Percentiles rank a stretch among this genome's conserved stretches.
These are phyloP conservation scores for Biston stratarius DNA, from an alignment of 2,888 invertebrate genomes.

Conservation along the genomic window DNA sequence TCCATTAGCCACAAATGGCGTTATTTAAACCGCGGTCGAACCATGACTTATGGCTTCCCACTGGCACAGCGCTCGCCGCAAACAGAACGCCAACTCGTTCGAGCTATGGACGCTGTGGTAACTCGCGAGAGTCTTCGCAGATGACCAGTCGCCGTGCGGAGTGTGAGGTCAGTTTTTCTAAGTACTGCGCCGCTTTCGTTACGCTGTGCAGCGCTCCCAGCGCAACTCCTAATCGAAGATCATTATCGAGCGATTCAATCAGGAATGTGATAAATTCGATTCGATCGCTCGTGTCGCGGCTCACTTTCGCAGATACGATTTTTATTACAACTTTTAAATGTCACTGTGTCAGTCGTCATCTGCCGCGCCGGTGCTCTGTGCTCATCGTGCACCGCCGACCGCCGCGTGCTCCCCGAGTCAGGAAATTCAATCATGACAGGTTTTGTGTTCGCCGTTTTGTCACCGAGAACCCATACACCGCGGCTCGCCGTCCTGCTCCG, in stretches of 20 bases:
- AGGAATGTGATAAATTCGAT: slow-evolving; percentile 77
- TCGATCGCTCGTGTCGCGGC: slow-evolving; percentile 59
- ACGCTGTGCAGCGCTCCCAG: not conserved
- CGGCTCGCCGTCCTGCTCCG: slow-evolving; percentile 1
- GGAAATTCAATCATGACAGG: slow-evolving; percentile 9
- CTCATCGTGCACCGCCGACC: slow-evolving; percentile 20
- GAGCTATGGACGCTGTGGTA: not conserved
- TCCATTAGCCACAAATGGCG: slow-evolving; percentile 82
- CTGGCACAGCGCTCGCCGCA: slow-evolving; percentile 14
- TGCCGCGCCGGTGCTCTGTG: slow-evolving; percentile 13
- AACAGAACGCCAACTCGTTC: slow-evolving; percentile 9
- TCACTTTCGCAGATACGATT: slow-evolving; percentile 45
- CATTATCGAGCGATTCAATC: slow-evolving; percentile 78
- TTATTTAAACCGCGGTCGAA: slow-evolving; percentile 58
- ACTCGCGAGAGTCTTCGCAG: no score
- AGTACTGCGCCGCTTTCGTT: not conserved
- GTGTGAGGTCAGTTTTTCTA: not conserved
- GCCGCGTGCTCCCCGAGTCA: slow-evolving; percentile 2
- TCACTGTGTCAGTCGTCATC: slow-evolving; percentile 46
- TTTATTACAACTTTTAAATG: slow-evolving; percentile 46
- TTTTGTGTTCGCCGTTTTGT: slow-evolving; percentile 12
- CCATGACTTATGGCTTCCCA: slow-evolving; percentile 29
- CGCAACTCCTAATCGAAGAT: slow-evolving; percentile 72
- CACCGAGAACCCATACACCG: slow-evolving; percentile 15
- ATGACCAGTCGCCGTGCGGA: no score